phyloP scores from a whole-genome alignment of 2,888 invertebrate genomes.

The Leistus spinibarbis region DNA sequence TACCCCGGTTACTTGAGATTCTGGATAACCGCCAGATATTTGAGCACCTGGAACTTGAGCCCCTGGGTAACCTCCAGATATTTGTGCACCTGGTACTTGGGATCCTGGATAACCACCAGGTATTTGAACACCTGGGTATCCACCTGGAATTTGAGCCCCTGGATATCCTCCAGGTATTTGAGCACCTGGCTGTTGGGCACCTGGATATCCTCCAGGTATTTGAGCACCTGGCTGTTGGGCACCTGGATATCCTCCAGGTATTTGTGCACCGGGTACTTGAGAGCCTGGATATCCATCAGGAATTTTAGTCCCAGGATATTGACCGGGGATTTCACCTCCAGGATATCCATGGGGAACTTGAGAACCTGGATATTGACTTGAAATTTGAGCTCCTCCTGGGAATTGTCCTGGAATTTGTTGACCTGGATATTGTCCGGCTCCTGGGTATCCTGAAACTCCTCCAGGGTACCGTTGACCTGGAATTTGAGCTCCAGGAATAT shows the following conservation, averaged over 20 bases:
- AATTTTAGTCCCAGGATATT: not conserved
- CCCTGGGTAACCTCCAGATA: slow-evolving; percentile 31
- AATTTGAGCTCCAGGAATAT: slow-evolving; percentile 16
- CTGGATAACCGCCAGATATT: slow-evolving; percentile 23
- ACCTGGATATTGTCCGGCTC: not conserved
- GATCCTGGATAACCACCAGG: slow-evolving; percentile 22
- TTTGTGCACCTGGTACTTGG: slow-evolving; percentile 8
- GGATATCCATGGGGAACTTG: slow-evolving; percentile 20
- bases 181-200: slow-evolving; percentile 4
- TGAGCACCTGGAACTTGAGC: slow-evolving; percentile 10
- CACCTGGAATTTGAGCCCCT: slow-evolving; percentile 30
- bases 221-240: slow-evolving; percentile 16
- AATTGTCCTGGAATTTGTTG: slow-evolving; percentile 20
- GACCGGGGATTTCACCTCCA: slow-evolving; percentile 25
- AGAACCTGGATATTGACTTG: slow-evolving; percentile 33
- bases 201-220: slow-evolving; percentile 19
- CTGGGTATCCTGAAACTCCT: slow-evolving; percentile 7
- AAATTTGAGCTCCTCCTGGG: slow-evolving; percentile 15
- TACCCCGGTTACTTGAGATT: slow-evolving; percentile 10
- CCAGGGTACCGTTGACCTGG: slow-evolving; percentile 25
- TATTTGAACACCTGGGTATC: slow-evolving; percentile 11
- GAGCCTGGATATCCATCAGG: not conserved
- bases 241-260: slow-evolving; percentile 7
- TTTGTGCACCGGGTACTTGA: not conserved
- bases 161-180: slow-evolving; percentile 16